Percentiles rank a stretch among this genome's conserved stretches.
Evolutionary conservation across 64 coral and sea anemone genomes (phyloP).

Genomic region (Stylophora pistillata): DNA sequence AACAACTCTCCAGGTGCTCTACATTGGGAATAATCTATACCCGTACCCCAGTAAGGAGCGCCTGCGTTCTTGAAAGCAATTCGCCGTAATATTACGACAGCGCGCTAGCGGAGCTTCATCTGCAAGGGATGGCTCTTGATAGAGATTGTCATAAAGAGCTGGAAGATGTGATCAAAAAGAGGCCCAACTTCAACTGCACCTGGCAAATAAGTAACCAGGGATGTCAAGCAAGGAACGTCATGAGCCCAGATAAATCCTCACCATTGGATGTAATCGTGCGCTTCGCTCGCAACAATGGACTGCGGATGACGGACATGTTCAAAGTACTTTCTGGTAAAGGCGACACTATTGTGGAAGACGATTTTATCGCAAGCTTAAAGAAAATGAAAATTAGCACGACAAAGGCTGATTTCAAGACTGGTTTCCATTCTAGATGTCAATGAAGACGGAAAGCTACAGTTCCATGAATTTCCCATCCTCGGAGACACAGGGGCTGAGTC

Average conservation of each 20-base stretch:
- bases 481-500: too few relatives aligned
- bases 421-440: constrained; percentile 33
- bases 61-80: constrained; percentile 19
- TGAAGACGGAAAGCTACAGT: constrained; percentile 32
- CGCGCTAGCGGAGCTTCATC: constrained; percentile 7
- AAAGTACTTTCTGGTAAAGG: constrained; percentile 1
- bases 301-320: constrained; percentile 52
- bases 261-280: constrained; percentile 34
- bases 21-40: constrained; percentile 34
- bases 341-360: constrained; percentile 2
- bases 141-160: constrained; percentile 33
- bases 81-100: constrained; percentile 12
- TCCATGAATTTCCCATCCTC: constrained; percentile 33
- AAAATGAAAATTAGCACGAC: constrained; percentile 25
- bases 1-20: constrained; percentile 26
- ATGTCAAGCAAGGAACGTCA: neutral
- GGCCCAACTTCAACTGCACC: constrained; percentile 16
- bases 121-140: constrained; percentile 28
- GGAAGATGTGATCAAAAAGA: neutral
- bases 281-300: constrained; percentile 24
- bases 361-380: constrained; percentile 34
- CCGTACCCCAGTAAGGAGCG: constrained; percentile 27
- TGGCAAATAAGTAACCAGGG: constrained; percentile 31
- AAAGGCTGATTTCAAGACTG: constrained; percentile 8
- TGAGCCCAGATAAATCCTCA: neutral